Conservation (phyloP, 2,888 invertebrate species). For the Entomobrya proxima region DNA sequence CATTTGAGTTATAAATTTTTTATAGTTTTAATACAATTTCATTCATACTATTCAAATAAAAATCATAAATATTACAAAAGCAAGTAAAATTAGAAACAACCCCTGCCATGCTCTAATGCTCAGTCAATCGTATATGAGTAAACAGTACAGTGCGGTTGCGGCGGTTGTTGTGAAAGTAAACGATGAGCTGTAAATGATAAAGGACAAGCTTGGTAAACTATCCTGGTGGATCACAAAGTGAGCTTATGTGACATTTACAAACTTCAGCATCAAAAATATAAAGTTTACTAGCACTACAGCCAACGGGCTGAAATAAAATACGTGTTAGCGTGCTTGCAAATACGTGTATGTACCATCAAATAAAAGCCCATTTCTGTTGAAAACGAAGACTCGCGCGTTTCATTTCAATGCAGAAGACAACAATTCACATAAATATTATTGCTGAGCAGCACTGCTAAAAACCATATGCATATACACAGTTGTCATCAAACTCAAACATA, state of each 20-base stretch:
- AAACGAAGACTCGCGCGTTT: slow-evolving; percentile 48
- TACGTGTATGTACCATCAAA: slow-evolving; percentile 32
- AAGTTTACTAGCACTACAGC: no score
- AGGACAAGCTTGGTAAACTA: no score
- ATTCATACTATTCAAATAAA: no score
- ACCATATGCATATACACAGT: neutral
- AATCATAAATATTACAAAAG: slow-evolving; percentile 28
- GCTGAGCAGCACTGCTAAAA: slow-evolving; percentile 23
- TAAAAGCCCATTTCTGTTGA: slow-evolving; percentile 38
- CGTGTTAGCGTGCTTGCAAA: slow-evolving; percentile 38
- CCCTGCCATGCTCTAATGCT: neutral
- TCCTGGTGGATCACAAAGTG: no score
- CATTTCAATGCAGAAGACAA: slow-evolving; percentile 46
- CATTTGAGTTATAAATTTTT: no score
- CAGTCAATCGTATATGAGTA: slow-evolving; percentile 8
- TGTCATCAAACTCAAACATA: neutral
- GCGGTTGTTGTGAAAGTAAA: neutral
- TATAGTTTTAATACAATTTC: no score
- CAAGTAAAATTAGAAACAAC: neutral
- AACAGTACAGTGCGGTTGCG: neutral
- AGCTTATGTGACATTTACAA: no score
- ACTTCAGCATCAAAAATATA: no score
- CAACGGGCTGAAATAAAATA: slow-evolving; percentile 24
- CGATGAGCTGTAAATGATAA: neutral
- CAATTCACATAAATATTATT: slow-evolving; percentile 50